These are phyloP conservation scores for Pteropus alecto DNA, from an alignment of 2,113 vertebrate species.

Conservation along the genomic window DNA sequence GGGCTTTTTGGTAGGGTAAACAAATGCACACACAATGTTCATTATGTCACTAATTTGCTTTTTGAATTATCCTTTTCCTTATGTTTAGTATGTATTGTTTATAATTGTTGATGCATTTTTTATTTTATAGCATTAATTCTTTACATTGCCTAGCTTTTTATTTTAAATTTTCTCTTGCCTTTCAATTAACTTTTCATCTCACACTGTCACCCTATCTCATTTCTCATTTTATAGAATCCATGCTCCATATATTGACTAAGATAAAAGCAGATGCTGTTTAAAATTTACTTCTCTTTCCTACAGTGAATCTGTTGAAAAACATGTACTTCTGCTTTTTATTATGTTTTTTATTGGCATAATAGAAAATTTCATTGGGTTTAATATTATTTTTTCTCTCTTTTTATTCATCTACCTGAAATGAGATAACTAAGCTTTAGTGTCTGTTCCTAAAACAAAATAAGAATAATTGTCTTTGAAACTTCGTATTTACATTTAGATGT, in stretches of 20 bases:
- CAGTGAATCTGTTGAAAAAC: not conserved
- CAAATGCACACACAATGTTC: not conserved
- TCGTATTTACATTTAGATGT: not conserved
- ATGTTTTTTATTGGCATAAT: not conserved
- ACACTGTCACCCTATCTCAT: not conserved
- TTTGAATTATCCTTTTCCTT: not conserved
- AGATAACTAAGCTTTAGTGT: not conserved
- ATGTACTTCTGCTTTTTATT: not conserved
- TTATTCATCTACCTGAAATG: slow-evolving; percentile 25
- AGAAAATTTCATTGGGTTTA: not conserved
- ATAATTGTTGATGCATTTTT: not conserved
- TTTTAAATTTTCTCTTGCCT: slow-evolving; percentile 42
- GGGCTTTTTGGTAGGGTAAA: not conserved
- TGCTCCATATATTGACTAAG: slow-evolving; percentile 48
- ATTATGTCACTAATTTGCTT: not conserved
- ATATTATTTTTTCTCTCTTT: not conserved
- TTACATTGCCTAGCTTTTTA: not conserved
- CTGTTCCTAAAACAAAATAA: not conserved
- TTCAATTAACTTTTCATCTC: slow-evolving; percentile 55
- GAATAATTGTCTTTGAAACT: not conserved
- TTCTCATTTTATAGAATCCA: slow-evolving; percentile 13
- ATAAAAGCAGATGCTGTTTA: slow-evolving; percentile 46
- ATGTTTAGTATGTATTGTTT: not conserved
- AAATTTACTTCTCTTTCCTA: slow-evolving; percentile 19
- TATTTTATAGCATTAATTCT: slow-evolving; percentile 3